Evolutionary conservation across 2,113 vertebrate species (phyloP).

Genomic region (Bungarus multicinctus): DNA sequence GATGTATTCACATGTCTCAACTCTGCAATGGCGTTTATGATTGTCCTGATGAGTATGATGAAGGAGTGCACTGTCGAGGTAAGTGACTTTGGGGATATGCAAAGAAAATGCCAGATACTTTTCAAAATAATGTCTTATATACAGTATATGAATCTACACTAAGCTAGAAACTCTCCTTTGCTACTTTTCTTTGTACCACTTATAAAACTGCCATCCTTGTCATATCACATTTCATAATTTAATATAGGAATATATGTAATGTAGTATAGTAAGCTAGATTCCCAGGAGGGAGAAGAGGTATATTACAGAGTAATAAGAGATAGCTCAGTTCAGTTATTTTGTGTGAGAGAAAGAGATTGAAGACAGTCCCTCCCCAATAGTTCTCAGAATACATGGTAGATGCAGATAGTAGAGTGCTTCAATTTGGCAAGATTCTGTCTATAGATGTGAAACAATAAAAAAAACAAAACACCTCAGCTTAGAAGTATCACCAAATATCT

Average conservation of each 20-base stretch:
- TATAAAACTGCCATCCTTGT: neutral
- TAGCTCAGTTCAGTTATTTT: neutral
- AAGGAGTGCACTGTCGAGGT: constrained; percentile 93
- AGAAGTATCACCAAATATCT: neutral
- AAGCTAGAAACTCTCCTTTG: neutral
- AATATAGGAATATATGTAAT: neutral
- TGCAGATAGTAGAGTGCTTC: neutral
- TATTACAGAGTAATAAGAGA: neutral
- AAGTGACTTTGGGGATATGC: constrained; percentile 54
- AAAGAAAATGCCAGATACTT: neutral
- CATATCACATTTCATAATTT: neutral
- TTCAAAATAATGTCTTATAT: fast-evolving
- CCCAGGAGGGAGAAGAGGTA: neutral
- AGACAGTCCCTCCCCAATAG: neutral
- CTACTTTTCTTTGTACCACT: neutral
- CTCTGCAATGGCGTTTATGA: constrained; percentile 89
- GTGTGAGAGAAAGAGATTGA: neutral
- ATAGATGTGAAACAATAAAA: neutral
- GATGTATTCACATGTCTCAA: constrained; percentile 91
- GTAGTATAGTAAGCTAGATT: neutral
- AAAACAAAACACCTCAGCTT: neutral
- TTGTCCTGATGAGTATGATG: constrained; percentile 89
- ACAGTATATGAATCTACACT: neutral
- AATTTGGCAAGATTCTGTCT: neutral
- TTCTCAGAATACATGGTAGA: neutral